Evolutionary conservation across 2,113 vertebrate genomes (phyloP), one percentile per base, ranked within the genome.

Genomic region (Anhinga anhinga): DNA sequence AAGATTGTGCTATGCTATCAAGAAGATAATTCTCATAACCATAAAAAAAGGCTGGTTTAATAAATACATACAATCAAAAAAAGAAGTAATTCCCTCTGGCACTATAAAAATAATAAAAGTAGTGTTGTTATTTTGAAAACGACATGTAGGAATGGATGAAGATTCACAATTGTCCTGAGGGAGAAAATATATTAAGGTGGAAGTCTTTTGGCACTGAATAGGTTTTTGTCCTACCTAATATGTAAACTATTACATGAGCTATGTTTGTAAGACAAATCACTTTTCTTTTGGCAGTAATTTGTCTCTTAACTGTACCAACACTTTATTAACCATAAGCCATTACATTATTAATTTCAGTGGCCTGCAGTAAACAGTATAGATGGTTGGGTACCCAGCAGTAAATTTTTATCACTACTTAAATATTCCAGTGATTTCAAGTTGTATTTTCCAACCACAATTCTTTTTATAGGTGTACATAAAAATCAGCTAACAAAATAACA

Each of bases 271-370:
- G 59, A 89, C 56, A 90, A 92, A 93, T 93, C 3, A 74, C 42
- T 90, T 86, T 77, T 93, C 17, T 78, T 90, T 86, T 77, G 42
- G n/a, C 36, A 96, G 53, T 90, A 93, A 90, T 96, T 95, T 98
- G 15, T 77, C 59, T 96, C 40, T 91, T 94, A 95, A 93, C 58
- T 82, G 13, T 93, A 93, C 66, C 67, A 86, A 45, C 90, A 95
- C 74, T 97, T 97, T 97, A 95, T 96, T 94, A 97, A 73, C 50
- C 26, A 84, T 89, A 94, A 96, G 16, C 40, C 29, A 96, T 96
- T 95, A 91, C 56, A 69, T 95, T 90, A 95, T 96, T 96, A 96
- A 96, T 85, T 95, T 95, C 76, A 96, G 49, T 82, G 63, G 30
- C 40, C 47, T 78, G 17, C 13, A 77, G 79, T 93, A 96, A 96